These are phyloP conservation scores for Dorcus hopei DNA, from an alignment of 2,888 invertebrate genomes.

Conservation along the genomic window DNA sequence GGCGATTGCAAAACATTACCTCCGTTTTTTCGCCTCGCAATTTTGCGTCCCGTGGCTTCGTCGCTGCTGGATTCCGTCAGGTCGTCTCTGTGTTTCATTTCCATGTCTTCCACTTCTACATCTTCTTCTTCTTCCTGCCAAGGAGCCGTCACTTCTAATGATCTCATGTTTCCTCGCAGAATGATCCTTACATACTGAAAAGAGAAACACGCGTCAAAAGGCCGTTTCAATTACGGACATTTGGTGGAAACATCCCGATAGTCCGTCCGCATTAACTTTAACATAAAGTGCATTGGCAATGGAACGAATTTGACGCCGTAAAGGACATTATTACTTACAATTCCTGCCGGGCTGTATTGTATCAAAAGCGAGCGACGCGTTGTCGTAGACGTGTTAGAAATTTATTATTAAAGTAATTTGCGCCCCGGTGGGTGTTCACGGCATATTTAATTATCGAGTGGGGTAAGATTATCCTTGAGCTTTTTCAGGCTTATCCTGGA, in stretches of 20 bases:
- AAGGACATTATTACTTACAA: too few species aligned
- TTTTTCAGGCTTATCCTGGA: conserved; percentile 4
- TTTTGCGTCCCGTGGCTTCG: conserved; percentile 45
- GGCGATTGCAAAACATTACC: conserved; percentile 29
- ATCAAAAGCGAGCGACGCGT: too few species aligned
- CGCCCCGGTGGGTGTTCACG: conserved; percentile 5
- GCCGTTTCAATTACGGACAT: too few species aligned
- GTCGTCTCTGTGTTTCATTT: conserved; percentile 44
- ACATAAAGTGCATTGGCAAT: too few species aligned
- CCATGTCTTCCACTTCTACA: conserved; percentile 50
- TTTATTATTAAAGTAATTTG: not conserved
- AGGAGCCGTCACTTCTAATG: conserved; percentile 46
- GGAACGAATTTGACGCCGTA: too few species aligned
- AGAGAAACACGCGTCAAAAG: too few species aligned
- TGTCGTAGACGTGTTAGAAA: not conserved
- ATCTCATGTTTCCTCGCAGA: conserved; percentile 38
- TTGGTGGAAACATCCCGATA: too few species aligned
- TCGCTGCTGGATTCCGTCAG: conserved; percentile 46
- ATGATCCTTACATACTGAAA: too few species aligned
- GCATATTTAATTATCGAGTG: conserved; percentile 9
- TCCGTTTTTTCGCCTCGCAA: conserved; percentile 44
- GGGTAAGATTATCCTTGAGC: conserved; percentile 5
- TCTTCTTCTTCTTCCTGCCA: conserved; percentile 51
- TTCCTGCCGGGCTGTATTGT: too few species aligned
- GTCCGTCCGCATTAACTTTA: too few species aligned